Conservation (phyloP, 2,888 invertebrate species). For the Sinopyrophorus schimmeli region DNA sequence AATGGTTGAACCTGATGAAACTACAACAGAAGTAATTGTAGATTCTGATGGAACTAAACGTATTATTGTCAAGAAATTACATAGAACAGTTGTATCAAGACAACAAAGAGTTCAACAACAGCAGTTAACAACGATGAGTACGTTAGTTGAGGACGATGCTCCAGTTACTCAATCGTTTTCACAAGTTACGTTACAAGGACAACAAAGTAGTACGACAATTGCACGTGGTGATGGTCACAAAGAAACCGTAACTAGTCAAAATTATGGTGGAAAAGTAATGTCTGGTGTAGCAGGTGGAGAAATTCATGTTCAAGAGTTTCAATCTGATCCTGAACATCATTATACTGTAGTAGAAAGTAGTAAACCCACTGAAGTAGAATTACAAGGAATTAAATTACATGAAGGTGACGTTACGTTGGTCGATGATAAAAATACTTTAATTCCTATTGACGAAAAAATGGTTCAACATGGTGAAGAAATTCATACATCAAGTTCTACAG, state of each 20-base stretch:
- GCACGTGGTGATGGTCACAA: conserved; percentile 64
- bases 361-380: conserved; percentile 54
- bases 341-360: conserved; percentile 62
- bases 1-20: conserved; percentile 80
- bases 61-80: conserved; percentile 75
- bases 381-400: conserved; percentile 51
- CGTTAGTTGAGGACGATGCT: conserved; percentile 60
- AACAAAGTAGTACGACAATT: conserved; percentile 64
- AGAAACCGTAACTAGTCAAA: conserved; percentile 65
- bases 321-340: conserved; percentile 64
- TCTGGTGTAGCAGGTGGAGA: conserved; percentile 67
- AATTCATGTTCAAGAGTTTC: conserved; percentile 67
- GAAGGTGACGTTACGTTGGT: conserved; percentile 55
- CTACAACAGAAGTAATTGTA: conserved; percentile 78
- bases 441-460: conserved; percentile 43
- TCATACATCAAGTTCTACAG: conserved; percentile 69
- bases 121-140: conserved; percentile 60
- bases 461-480: conserved; percentile 49
- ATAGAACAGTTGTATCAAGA: conserved; percentile 68
- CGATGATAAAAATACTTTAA: conserved; percentile 46
- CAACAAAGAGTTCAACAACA: conserved; percentile 69
- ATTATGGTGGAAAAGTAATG: conserved; percentile 66
- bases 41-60: conserved; percentile 81
- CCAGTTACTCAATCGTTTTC: conserved; percentile 67
- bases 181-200: conserved; percentile 69